Evolutionary conservation across 1,140 invertebrate genomes (phyloP), one percentile per base, ranked within the genome.

Genomic region (Myzus persicae): DNA sequence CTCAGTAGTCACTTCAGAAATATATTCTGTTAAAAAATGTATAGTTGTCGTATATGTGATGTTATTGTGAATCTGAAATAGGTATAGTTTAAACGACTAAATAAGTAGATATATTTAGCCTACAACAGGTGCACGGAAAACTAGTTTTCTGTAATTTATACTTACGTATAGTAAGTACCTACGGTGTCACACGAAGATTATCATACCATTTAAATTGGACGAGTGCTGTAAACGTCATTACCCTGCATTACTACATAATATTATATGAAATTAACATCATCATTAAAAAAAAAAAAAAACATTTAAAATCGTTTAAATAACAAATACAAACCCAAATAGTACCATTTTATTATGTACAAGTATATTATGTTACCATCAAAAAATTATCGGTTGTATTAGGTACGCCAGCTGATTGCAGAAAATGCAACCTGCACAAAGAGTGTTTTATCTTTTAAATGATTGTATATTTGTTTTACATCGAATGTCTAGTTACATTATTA

Each of bases 91-190:
- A 38, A n/a, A 89, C n/a, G 9, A 36, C 22, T 51, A 48, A 51
- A 89, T 24, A 31, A 88, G 22, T 38, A 48, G 31, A 51, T 22
- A 51, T 22, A 87, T 87, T 9, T 87, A 76, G 14, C 9, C 14
- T 36, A 31, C 14, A n/a, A 20, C 1, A n/a, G 31, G 31, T 76
- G 59, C 59, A 87, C 31, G 2, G 31, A 85, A 87, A 46, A 87
- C 84, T 87, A 44, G 84, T 87, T 44, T 40, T n/a, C 14, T 36
- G n/a, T 76, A 76, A 76, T 76, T 76, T 76, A 76, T 76, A 67
- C 11, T n/a, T 18, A 76, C 14, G 20, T 24, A 20, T 44, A 46
- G 9, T 48, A 48, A n/a, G n/a, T n/a, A n/a, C 11, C 6, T 76
- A 76, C 11, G 14, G 14, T 76, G 59, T 76, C 31, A 76, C 31